A percentile compares a stretch with the other conserved stretches of the same genome.
Evolutionary conservation across 2,888 invertebrate species (phyloP).

Genomic region (Rapana venosa): DNA sequence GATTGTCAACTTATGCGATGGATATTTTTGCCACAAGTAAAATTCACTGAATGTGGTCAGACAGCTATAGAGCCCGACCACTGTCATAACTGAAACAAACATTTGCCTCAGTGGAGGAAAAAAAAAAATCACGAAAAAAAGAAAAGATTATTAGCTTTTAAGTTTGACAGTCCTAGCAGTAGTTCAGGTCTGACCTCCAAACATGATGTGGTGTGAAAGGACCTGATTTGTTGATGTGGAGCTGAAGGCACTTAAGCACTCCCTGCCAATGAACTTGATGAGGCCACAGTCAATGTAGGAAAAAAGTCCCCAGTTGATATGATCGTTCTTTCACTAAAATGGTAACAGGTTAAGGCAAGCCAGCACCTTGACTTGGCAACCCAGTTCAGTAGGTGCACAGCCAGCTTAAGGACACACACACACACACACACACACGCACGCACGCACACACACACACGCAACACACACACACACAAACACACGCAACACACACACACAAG

Average conservation of each 20-base stretch:
- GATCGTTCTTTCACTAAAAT: neutral
- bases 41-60: no score
- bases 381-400: neutral
- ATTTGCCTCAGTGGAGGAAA: no score
- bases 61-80: no score
- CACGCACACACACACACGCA: neutral
- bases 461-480: neutral
- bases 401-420: neutral
- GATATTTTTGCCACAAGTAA: no score
- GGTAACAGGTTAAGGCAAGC: constrained; percentile 15
- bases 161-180: no score
- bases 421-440: neutral
- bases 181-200: no score
- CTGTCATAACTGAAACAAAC: no score
- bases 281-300: neutral
- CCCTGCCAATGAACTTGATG: constrained; percentile 8
- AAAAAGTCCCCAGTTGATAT: constrained; percentile 11
- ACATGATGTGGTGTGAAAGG: neutral
- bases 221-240: neutral
- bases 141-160: no score
- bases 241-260: constrained; percentile 1
- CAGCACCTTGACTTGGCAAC: constrained; percentile 17
- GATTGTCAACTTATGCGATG: no score
- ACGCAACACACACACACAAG: neutral
- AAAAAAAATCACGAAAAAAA: no score